Base-by-base conservation (phyloP, 2,888 invertebrate species). In the Chelonus formosanus region DNA sequence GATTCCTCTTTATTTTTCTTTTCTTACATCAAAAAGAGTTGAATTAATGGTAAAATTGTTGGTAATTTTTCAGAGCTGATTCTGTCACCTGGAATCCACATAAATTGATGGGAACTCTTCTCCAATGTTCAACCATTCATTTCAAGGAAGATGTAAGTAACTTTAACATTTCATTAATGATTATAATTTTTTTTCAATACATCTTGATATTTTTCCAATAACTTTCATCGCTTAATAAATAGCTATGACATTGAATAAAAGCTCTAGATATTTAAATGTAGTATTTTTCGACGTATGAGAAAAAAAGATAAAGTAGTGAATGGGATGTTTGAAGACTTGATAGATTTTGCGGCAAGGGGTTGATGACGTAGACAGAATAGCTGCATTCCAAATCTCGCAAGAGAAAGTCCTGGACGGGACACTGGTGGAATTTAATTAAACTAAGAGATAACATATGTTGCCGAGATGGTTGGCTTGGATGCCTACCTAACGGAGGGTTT, bases 61-160 rank as follows among this genome's bases (percentile, higher is more conserved):
- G 65, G 73, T 60, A 71, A 72, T 72, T 62, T 86, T 87, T 5
- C 88, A 97, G 97, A 80, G 96, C 95, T 67, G 92, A 97, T 84
- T 97, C 97, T 5, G 93, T 98, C 71, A 97, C 98, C 54, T 99
- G 98, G 98, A 99, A 99, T 87, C 99, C 99, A 10, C 99, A 99
- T 86, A 99, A 99, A 86, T 88, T 99, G 83, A 96, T 99, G 96
- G 98, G 98, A 0, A 94, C 96, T 1, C 88, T 97, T 59, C 89
- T 99, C 56, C 99, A 99, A 81, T 99, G 98, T 86, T 98, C 97
- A 66, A 97, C 97, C 3, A 94, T 98, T 74, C 95, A 99, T 84
- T 95, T 98, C 86, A 95, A 94, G 84, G 94, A 97, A 83, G 94
- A 97, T 86, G 98, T 98, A 86, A 91, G 93, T 79, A 20, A 20